Evolutionary conservation across 2,888 invertebrate genomes (phyloP).

Genomic region (Oxyscelio sp.): DNA sequence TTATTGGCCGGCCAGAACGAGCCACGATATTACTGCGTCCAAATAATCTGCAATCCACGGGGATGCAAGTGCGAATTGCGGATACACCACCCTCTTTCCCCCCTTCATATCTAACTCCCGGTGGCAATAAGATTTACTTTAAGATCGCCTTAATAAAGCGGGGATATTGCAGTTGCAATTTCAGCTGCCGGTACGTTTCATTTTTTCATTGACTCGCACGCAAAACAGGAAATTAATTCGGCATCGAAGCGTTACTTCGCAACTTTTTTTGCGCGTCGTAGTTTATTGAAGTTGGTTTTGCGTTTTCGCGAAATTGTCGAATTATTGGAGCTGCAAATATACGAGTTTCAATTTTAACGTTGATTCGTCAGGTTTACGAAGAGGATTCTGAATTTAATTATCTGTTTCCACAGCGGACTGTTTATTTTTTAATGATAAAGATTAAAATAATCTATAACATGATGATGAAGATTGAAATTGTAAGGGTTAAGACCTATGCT

Average conservation of each 20-base stretch:
- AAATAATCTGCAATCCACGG: conserved; percentile 64
- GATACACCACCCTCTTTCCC: conserved; percentile 23
- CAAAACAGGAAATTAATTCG: conserved; percentile 48
- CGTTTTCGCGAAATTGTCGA: neutral
- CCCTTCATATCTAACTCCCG: neutral
- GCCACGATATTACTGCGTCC: conserved; percentile 64
- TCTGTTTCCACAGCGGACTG: no score
- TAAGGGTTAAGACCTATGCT: no score
- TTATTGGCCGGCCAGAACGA: conserved; percentile 61
- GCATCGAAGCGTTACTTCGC: conserved; percentile 16
- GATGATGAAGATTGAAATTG: no score
- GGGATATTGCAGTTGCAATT: conserved; percentile 59
- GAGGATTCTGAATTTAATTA: no score
- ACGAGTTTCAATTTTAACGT: no score
- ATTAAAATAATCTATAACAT: no score
- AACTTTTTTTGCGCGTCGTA: neutral
- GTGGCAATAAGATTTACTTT: conserved; percentile 67
- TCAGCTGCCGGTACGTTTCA: conserved; percentile 31
- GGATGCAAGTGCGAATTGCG: conserved; percentile 72
- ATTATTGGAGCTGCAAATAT: neutral
- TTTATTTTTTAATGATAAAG: no score
- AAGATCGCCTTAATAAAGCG: conserved; percentile 53
- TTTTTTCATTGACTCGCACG: conserved; percentile 62
- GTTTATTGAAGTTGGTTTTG: conserved; percentile 11
- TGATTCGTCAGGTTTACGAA: no score